Evolutionary conservation across 2,888 invertebrate genomes (phyloP), one percentile per base, ranked within the genome.

Genomic region (Carpatolechia fugitivella): DNA sequence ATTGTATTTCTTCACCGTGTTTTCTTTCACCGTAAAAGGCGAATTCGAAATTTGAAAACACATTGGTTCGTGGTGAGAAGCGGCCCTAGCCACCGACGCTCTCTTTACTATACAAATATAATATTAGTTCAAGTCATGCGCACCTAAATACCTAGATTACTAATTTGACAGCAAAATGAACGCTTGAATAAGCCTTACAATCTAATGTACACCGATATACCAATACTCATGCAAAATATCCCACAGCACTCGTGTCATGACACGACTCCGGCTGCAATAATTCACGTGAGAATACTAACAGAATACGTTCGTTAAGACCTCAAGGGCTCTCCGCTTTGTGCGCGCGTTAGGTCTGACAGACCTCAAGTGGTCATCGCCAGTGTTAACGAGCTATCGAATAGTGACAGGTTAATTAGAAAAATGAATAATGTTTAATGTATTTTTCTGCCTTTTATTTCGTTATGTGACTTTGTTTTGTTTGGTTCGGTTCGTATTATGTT

Each of bases 301-400:
- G 85, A 89, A 89, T 89, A 72, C 82, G 74, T 85, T 90, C 89
- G 89, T 90, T 90, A 89, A 85, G 82, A 80, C 64, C 76, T 77
- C 62, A 67, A 88, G 87, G 66, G 85, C 84, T 64, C 87, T 87
- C 69, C 65, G 64, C 68, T 78, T 86, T 85, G 84, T 85, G 78
- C 74, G 66, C 76, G 72, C 77, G 84, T 85, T 83, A 78, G 76
- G 64, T 71, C 69, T 76, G 78, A 79, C 78, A 71, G 69, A 65
- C 65, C 66, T 79, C 70, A 70, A 81, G 82, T 73, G 76, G 74
- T 68, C 75, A 69, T 68, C 66, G 64, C 77, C 78, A 78, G 78
- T 78, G 76, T 72, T 78, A 80, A 80, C 78, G 75, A 80, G 78
- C 66, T 68, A 60, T 60, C 64, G 68, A 62, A 57, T 59, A 52